Conservation (phyloP, 2,113 vertebrate species). For the Lethenteron camtschaticum region DNA sequence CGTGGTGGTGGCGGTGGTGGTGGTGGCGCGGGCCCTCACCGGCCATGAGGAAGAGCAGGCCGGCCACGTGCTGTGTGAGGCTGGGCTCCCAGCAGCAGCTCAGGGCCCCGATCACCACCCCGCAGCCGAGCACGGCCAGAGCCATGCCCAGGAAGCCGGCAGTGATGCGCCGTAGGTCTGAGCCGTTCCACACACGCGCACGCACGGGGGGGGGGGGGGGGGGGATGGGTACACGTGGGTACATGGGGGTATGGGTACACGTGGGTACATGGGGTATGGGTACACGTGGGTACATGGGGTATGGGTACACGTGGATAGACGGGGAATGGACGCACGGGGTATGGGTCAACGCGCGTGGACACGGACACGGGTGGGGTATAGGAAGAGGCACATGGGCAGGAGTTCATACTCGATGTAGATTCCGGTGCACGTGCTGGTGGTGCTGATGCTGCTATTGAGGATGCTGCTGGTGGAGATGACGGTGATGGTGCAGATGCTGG, state of each 20-base stretch:
- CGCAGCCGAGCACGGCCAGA: constrained; percentile 38
- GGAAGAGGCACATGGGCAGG: too few species aligned
- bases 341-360: too few species aligned
- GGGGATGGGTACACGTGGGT: neutral
- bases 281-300: constrained; percentile 3
- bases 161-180: constrained; percentile 41
- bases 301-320: neutral
- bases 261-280: neutral
- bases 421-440: too few species aligned
- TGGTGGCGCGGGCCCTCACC: constrained; percentile 17
- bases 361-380: too few species aligned
- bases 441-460: too few species aligned
- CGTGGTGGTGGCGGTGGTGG: neutral
- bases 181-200: constrained; percentile 10
- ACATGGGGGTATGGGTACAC: neutral
- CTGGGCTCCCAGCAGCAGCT: constrained; percentile 59
- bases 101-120: constrained; percentile 33
- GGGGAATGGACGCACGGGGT: too few species aligned
- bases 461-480: too few species aligned
- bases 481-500: too few species aligned
- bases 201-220: neutral
- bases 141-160: constrained; percentile 48
- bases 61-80: constrained; percentile 42
- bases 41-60: constrained; percentile 59
- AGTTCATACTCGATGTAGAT: too few species aligned